Conservation (phyloP, 2,888 invertebrate species). For the Parapristionchus giblindavisi region DNA sequence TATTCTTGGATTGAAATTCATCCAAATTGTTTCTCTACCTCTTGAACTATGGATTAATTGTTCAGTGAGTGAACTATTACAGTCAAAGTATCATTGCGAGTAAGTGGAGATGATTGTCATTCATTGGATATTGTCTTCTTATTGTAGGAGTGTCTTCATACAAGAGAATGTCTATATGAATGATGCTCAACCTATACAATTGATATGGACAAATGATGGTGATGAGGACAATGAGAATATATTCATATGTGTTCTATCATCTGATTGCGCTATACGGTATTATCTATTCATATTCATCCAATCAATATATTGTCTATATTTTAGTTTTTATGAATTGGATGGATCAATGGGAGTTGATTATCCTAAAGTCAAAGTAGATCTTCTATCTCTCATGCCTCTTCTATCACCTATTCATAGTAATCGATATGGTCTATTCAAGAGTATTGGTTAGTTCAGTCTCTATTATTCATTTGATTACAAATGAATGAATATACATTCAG, state of each 20-base stretch:
- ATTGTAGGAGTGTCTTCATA: not conserved
- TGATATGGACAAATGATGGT: constrained; percentile 11
- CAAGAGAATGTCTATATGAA: constrained; percentile 12
- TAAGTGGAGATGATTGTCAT: not conserved
- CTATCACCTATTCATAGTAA: not conserved
- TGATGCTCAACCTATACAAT: constrained; percentile 14
- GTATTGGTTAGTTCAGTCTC: constrained; percentile 1
- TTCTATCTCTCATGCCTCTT: constrained; percentile 12
- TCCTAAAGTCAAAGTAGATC: constrained; percentile 18
- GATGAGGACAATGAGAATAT: not conserved
- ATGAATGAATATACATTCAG: not conserved
- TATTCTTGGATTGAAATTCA: constrained; percentile 5
- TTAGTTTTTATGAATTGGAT: constrained; percentile 26
- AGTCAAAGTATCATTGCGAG: constrained; percentile 19
- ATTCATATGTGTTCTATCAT: constrained; percentile 10
- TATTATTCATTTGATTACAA: not conserved
- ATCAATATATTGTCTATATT: not conserved
- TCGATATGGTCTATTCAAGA: constrained; percentile 23
- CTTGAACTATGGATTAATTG: constrained; percentile 23
- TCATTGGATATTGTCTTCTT: too few relatives aligned
- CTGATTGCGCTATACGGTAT: constrained; percentile 24
- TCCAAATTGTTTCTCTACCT: constrained; percentile 11
- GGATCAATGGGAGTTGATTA: constrained; percentile 1
- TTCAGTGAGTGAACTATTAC: constrained; percentile 8
- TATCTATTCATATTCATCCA: not conserved